These are phyloP conservation scores for Kryphioiulus occultus DNA, from an alignment of 2,888 invertebrate species.

Conservation along the genomic window DNA sequence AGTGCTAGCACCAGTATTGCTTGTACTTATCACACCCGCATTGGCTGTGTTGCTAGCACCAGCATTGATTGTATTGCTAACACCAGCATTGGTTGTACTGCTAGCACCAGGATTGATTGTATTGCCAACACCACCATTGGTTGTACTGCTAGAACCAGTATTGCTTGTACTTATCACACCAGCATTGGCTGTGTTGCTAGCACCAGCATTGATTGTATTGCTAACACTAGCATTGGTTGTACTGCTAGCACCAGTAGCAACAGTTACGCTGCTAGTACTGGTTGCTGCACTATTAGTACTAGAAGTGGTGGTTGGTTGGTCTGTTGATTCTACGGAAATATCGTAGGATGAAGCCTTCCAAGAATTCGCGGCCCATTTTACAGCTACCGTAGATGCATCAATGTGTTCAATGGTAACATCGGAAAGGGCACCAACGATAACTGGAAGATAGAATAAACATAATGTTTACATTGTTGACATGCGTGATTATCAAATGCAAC, in stretches of 20 bases:
- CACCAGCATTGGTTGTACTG: not conserved
- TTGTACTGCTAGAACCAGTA: not conserved
- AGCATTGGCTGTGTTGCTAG: not conserved
- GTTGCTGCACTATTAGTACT: not conserved
- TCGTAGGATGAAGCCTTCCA: conserved; percentile 33
- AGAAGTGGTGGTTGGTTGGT: not conserved
- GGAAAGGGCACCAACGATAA: not conserved
- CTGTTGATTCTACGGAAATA: not conserved
- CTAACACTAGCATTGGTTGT: not conserved
- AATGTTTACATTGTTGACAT: not conserved
- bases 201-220: not conserved
- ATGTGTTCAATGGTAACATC: not conserved
- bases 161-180: not conserved
- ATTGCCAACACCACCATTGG: not conserved
- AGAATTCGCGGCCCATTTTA: conserved; percentile 15
- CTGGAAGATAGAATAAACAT: not conserved
- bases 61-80: not conserved
- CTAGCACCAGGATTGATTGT: not conserved
- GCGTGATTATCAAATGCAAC: not conserved
- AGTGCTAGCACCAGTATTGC: no score
- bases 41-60: not conserved
- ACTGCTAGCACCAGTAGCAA: not conserved
- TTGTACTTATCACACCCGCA: not conserved
- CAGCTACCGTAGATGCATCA: not conserved
- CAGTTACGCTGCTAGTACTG: not conserved